Evolutionary conservation across 92 coral and sea anemone species (phyloP), one percentile per base, ranked within the genome.

Genomic region (Zoanthus solanderi): DNA sequence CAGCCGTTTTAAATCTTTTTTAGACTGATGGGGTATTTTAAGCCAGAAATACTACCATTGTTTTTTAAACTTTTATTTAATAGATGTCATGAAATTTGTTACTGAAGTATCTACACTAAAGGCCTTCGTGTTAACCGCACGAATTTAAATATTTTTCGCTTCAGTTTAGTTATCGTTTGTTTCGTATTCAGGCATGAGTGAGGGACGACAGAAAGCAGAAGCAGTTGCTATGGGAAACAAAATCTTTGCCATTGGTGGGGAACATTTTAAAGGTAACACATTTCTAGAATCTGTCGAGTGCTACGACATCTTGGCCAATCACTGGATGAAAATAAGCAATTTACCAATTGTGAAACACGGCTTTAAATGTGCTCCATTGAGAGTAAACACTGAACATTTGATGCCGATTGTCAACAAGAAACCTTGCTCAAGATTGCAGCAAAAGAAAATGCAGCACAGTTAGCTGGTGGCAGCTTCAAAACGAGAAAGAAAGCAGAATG

Each of bases 161-260:
- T 9, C 12, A 14, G n/a, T 31, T 6, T 31, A 6, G 5, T 52
- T 78, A 14, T 18, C 78, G 52, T 71, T 28, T 48, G 48, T 61
- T 76, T 8, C 61, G 9, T 54, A 7, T 50, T 4, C 75, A 95
- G 98, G 85, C 79, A 89, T 93, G 96, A 91, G 30, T 45, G 98
- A 91, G 61, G 79, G 48, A 45, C 95, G 98, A 71, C 98, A 95
- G 89, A 89, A 91, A n/a, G 94, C 98, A 29, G 89, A 95, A 71
- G 99, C 99, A 9, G 98, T 92, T 42, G 87, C 85, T 2, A 46
- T 90, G 8, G 83, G 78, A 79, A 88, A 84, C 44, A 54, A 71
- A 71, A 92, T 95, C 44, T 91, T 87, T 84, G 99, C 93, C 28
- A 88, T 95, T 85, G 99, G 99, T 60, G 99, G 99, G 13, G 88